phyloP scores from a whole-genome alignment of 2,113 vertebrate species.

The Electrona antarctica region DNA sequence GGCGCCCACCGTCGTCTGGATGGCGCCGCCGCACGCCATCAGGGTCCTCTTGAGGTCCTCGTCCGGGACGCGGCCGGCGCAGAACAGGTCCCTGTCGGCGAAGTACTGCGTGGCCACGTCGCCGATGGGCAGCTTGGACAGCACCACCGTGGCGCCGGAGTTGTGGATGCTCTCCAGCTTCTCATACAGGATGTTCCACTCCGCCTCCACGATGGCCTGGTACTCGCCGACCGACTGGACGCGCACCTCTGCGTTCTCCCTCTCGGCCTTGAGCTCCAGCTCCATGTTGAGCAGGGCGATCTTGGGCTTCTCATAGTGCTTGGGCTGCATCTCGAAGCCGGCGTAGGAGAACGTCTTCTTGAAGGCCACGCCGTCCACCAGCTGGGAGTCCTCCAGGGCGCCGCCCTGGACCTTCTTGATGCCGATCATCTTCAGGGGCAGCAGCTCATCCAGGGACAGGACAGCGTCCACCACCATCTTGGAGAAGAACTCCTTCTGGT shows the following conservation, averaged over 20 bases:
- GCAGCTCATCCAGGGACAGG: slow-evolving; percentile 89
- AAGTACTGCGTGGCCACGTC: slow-evolving; percentile 98
- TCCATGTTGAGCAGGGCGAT: slow-evolving; percentile 95
- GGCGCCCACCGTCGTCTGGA: slow-evolving; percentile 91
- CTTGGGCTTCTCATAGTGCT: slow-evolving; percentile 87
- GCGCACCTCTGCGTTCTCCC: slow-evolving; percentile 94
- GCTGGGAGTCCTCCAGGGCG: slow-evolving; percentile 91
- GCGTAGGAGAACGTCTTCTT: slow-evolving; percentile 99
- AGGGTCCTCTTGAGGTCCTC: slow-evolving; percentile 97
- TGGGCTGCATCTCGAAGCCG: slow-evolving; percentile 99
- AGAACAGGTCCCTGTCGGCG: slow-evolving; percentile 96
- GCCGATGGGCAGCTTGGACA: slow-evolving; percentile 95
- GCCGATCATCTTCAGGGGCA: slow-evolving; percentile 97
- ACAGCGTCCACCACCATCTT: slow-evolving; percentile 96
- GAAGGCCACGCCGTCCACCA: slow-evolving; percentile 94
- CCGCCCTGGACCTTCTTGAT: slow-evolving; percentile 99
- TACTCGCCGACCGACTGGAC: slow-evolving; percentile 94
- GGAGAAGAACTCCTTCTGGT: slow-evolving; percentile 92
- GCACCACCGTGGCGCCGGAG: slow-evolving; percentile 93
- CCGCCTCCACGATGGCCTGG: slow-evolving; percentile 96
- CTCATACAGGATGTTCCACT: slow-evolving; percentile 98
- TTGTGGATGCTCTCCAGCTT: slow-evolving; percentile 92
- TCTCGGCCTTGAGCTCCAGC: slow-evolving; percentile 96
- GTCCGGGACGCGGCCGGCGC: slow-evolving; percentile 92
- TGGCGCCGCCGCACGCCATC: slow-evolving; percentile 98